Evolutionary conservation across 2,113 vertebrate species (phyloP).

Genomic region (Micronisus gabar): DNA sequence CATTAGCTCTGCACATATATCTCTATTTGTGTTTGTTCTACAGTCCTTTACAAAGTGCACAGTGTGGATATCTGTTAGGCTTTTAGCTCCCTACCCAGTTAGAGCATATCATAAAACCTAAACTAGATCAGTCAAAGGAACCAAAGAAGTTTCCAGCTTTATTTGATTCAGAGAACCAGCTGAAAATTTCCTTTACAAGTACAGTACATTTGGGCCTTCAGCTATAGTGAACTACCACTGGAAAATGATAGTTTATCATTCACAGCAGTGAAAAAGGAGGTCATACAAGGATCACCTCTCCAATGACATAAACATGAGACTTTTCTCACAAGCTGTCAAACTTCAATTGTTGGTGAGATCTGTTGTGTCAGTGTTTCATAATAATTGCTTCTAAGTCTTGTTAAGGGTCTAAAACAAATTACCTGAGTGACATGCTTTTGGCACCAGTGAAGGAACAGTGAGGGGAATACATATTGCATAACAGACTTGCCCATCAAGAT

Average conservation of each 20-base stretch:
- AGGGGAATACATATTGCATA: slow-evolving; percentile 20
- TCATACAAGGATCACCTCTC: slow-evolving; percentile 60
- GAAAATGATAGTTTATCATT: slow-evolving; percentile 41
- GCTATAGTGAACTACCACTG: not conserved
- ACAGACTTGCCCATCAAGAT: slow-evolving; percentile 21
- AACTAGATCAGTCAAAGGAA: not conserved
- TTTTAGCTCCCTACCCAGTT: not conserved
- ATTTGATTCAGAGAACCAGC: slow-evolving; percentile 34
- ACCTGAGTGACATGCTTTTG: slow-evolving; percentile 58
- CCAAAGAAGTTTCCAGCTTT: slow-evolving; percentile 1
- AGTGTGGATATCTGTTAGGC: not conserved
- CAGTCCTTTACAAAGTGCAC: not conserved
- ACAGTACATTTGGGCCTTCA: slow-evolving; percentile 11
- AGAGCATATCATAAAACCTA: not conserved
- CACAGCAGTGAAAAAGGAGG: slow-evolving; percentile 51
- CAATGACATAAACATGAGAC: slow-evolving; percentile 60
- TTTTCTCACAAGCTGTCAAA: slow-evolving; percentile 65
- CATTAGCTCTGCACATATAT: not conserved
- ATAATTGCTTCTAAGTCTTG: slow-evolving; percentile 67
- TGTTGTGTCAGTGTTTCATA: slow-evolving; percentile 67
- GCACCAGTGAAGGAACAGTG: not conserved
- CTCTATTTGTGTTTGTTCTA: not conserved
- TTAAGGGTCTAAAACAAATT: slow-evolving; percentile 66
- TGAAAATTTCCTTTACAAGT: slow-evolving; percentile 32
- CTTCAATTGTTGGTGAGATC: slow-evolving; percentile 65